Evolutionary conservation across 2,113 vertebrate genomes (phyloP), one percentile per base, ranked within the genome.

Genomic region (Thamnaconus septentrionalis): DNA sequence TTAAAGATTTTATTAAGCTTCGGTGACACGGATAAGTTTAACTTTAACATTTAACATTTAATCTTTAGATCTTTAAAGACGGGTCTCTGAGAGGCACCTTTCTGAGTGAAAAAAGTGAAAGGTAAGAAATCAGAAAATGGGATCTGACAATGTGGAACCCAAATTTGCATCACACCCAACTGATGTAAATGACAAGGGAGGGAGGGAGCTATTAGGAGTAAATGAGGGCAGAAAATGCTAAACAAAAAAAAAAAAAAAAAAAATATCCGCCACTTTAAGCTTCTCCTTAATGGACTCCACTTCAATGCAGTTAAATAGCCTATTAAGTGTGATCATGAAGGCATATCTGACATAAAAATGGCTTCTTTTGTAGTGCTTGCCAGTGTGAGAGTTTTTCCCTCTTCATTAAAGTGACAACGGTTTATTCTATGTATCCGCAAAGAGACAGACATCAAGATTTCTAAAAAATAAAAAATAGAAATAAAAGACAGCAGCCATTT

Each of bases 301-400:
- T 80, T 73, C 56, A 44, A 72, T 82, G 84, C 74, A 76, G 72
- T 81, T 82, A 86, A 83, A 87, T 59, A 87, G 74, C 69, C 83
- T 69, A 89, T 90, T 87, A 88, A 84, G 86, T 76, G 65, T 81
- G 83, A 86, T 90, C 85, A 83, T 72, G 69, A 86, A 85, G 74
- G 71, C 78, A 89, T 76, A 78, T 91, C 84, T 86, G 78, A 72
- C 80, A 76, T 83, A 75, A 66, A 82, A 84, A 78, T 64, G 6
- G 53, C 56, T 48, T 65, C 57, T 84, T 78, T 80, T 73, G 59
- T 69, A 64, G 67, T 53, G 79, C 78, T 87, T 84, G 78, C 78
- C 75, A 69, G 59, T 69, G 74, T 78, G 80, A 75, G 75, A 75
- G 71, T 61, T 59, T 61, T 56, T 59, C 48, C 55, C 81, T 76